phyloP scores from a whole-genome alignment of 2,113 vertebrate species.

The Noturus placidus region DNA sequence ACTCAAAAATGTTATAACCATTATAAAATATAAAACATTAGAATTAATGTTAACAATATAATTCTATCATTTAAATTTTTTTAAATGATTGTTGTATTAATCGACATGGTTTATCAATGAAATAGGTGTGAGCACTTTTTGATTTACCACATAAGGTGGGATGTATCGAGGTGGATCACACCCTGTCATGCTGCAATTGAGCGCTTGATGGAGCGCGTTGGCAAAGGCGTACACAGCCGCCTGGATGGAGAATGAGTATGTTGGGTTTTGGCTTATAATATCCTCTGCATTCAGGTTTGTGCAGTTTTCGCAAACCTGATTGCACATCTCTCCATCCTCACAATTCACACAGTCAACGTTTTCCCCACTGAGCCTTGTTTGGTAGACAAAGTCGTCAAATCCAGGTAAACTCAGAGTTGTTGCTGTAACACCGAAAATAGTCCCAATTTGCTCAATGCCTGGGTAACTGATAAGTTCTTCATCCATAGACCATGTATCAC shows the following conservation, averaged over 20 bases:
- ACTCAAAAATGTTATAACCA: background rate
- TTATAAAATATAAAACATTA: background rate
- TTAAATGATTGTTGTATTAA: background rate
- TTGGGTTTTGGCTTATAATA: constrained; percentile 2
- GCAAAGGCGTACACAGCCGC: constrained; percentile 74
- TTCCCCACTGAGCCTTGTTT: constrained; percentile 6
- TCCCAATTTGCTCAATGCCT: constrained; percentile 69
- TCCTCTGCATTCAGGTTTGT: rapidly evolving
- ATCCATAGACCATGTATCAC: constrained; percentile 74
- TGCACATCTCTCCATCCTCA: constrained; percentile 39
- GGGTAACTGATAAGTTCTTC: constrained; percentile 52
- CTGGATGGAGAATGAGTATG: constrained; percentile 69
- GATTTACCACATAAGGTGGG: constrained; percentile 76
- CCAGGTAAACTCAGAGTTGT: constrained; percentile 56
- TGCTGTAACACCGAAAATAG: constrained; percentile 72
- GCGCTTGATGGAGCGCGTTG: constrained; percentile 69
- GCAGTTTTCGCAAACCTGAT: constrained; percentile 68
- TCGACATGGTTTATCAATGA: background rate
- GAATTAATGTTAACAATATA: background rate
- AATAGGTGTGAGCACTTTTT: background rate
- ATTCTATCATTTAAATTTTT: background rate
- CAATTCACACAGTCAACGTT: background rate
- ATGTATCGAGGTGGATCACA: constrained; percentile 65
- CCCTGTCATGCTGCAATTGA: constrained; percentile 65
- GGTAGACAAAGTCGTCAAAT: constrained; percentile 64